Conservation (phyloP, 1,140 invertebrate species). For the Tetragonula clypearis region DNA sequence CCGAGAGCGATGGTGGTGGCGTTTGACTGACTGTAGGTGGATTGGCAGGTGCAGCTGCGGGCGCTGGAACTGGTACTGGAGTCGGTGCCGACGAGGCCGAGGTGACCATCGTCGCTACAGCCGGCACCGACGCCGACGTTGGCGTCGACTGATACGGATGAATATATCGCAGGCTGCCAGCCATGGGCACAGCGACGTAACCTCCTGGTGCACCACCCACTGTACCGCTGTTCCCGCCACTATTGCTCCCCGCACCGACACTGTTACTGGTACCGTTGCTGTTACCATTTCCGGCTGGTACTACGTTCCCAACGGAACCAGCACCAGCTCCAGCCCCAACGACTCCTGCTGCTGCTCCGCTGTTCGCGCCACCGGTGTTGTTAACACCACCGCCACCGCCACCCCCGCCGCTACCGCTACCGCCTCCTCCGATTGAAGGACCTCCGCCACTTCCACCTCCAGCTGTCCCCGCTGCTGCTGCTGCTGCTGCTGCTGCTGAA, state of each 20-base stretch:
- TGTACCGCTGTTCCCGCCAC: slow-evolving; percentile 26
- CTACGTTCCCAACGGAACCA: slow-evolving; percentile 51
- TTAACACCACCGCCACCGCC: slow-evolving; percentile 48
- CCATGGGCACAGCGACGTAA: slow-evolving; percentile 74
- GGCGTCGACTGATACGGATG: slow-evolving; percentile 77
- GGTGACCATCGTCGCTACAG: slow-evolving; percentile 56
- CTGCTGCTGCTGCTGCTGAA: slow-evolving; percentile 62
- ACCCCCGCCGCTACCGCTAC: slow-evolving; percentile 44
- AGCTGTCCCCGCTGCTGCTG: slow-evolving; percentile 59
- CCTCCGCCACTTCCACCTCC: slow-evolving; percentile 57
- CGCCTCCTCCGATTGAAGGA: slow-evolving; percentile 47
- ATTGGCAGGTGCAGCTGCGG: slow-evolving; percentile 55
- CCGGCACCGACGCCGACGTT: slow-evolving; percentile 64
- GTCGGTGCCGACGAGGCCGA: slow-evolving; percentile 59
- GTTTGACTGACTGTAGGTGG: slow-evolving; percentile 75
- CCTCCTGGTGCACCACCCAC: slow-evolving; percentile 42
- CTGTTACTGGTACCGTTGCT: slow-evolving; percentile 60
- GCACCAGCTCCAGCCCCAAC: slow-evolving; percentile 54
- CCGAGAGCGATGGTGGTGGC: slow-evolving; percentile 71
- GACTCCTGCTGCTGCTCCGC: slow-evolving; percentile 44
- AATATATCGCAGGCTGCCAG: slow-evolving; percentile 77
- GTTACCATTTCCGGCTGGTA: slow-evolving; percentile 52
- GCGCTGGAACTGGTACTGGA: slow-evolving; percentile 44
- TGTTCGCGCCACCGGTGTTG: slow-evolving; percentile 48
- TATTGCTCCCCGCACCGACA: slow-evolving; percentile 31